Evolutionary conservation across 2,888 invertebrate genomes (phyloP).

Genomic region (Drosophila glabriapex): DNA sequence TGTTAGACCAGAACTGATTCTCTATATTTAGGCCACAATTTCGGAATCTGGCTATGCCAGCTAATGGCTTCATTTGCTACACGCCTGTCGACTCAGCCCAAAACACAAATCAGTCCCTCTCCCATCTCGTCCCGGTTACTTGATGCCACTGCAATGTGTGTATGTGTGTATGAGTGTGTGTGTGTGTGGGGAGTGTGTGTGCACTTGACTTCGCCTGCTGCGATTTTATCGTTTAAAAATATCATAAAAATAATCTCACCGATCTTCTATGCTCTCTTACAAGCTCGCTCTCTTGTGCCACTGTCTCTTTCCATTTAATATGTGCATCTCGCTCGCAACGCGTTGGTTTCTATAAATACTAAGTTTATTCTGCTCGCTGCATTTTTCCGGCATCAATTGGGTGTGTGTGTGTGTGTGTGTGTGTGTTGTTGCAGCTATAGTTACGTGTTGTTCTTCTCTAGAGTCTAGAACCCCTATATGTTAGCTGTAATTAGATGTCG

Average conservation of each 20-base stretch:
- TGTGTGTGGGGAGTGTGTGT: slow-evolving; percentile 40
- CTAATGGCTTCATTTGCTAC: slow-evolving; percentile 73
- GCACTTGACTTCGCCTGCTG: slow-evolving; percentile 78
- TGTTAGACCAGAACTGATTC: slow-evolving; percentile 10
- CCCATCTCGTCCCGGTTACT: slow-evolving; percentile 58
- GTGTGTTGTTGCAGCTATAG: slow-evolving; percentile 58
- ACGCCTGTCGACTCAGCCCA: slow-evolving; percentile 20
- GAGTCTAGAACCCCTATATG: slow-evolving; percentile 2
- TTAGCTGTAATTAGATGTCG: slow-evolving; percentile 63
- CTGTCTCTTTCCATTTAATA: slow-evolving; percentile 25
- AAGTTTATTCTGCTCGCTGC: slow-evolving; percentile 32
- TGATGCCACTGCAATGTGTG: slow-evolving; percentile 66
- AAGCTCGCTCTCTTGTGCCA: slow-evolving; percentile 15
- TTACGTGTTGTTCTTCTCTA: slow-evolving; percentile 57
- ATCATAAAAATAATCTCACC: slow-evolving; percentile 63
- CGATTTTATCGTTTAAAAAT: slow-evolving; percentile 75
- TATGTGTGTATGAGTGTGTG: neutral
- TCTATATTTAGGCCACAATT: slow-evolving; percentile 69
- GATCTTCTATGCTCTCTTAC: slow-evolving; percentile 19
- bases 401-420: slow-evolving; percentile 7
- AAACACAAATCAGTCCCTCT: slow-evolving; percentile 8
- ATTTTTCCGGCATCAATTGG: slow-evolving; percentile 49
- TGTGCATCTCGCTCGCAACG: slow-evolving; percentile 47
- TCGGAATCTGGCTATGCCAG: slow-evolving; percentile 37
- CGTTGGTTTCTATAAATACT: slow-evolving; percentile 73